These are phyloP conservation scores for Bos indicus DNA, from an alignment of 2,113 vertebrate species.

Conservation along the genomic window DNA sequence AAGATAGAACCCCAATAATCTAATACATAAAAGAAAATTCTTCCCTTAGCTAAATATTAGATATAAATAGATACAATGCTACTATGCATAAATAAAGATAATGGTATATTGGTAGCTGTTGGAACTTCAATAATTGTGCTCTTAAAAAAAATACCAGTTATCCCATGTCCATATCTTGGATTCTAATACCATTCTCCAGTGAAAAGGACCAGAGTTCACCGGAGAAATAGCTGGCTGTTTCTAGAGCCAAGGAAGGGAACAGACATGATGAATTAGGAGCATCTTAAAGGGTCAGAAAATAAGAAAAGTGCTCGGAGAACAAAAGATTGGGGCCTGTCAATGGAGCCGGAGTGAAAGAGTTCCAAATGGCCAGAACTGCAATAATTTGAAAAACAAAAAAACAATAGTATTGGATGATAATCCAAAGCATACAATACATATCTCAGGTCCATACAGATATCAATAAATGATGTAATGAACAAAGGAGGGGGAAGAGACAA, in stretches of 20 bases:
- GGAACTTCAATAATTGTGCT: neutral
- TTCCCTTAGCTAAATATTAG: neutral
- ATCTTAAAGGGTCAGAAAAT: neutral
- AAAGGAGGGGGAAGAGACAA: neutral
- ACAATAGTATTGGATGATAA: neutral
- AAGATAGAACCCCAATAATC: neutral
- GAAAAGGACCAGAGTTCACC: neutral
- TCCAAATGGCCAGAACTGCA: neutral
- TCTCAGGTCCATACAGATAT: neutral
- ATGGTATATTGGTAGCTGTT: neutral
- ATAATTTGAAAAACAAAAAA: neutral
- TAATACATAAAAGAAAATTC: neutral
- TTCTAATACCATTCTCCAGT: neutral
- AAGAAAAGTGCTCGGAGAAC: neutral
- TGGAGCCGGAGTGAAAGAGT: neutral
- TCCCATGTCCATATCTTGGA: neutral
- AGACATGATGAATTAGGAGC: neutral
- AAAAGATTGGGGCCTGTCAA: neutral
- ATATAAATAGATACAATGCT: neutral
- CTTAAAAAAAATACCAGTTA: neutral
- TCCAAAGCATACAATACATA: neutral
- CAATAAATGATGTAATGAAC: neutral
- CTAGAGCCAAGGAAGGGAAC: neutral
- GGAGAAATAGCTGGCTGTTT: neutral
- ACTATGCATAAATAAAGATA: neutral